Base-by-base conservation (phyloP, 2,113 vertebrate species). In the Pelodiscus sinensis region DNA sequence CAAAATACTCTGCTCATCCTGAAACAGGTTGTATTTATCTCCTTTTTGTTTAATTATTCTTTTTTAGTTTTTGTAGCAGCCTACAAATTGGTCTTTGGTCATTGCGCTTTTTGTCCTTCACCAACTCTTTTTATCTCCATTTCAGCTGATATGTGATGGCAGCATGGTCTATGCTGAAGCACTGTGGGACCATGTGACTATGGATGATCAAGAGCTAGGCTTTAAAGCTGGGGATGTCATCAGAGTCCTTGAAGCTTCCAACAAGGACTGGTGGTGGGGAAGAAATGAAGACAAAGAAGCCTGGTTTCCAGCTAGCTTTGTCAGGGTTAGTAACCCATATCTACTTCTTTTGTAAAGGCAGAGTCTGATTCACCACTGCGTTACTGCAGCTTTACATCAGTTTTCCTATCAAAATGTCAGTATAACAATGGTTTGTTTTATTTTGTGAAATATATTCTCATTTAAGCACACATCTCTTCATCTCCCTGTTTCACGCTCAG, bases 241-340 rank as follows among this genome's bases (percentile, higher is more conserved):
- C 97, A 98, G 98, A 87, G 98, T 99, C 81, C 97, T 99, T 92
- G 99, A 99, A 89, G 99, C 98, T 81, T 98, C 98, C 8, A 98
- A 99, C 94, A 99, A 99, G 93, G 99, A 99, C 95, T 99, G 99
- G 99, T 99, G 99, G 99, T 99, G 99, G 99, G 99, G 99, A 83
- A 98, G 98, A 87, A 99, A 98, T 2, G 98, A 98, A 14, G 99
- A 99, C 83, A 98, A 97, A 80, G 98, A 99, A 90, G 99, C 98
- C 93, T 99, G 99, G 99, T 99, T 99, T 97, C 99, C 99, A 15
- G 99, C 99, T 57, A 99, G 98, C 97, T 99, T 99, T 95, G 99
- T 99, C 93, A 98, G 99, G 96, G 99, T 99, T 96, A 97, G 98
- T 94, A 57, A 84, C 18, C 62, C n/a, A 38, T 31, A 54, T 87